phyloP scores from a whole-genome alignment of 2,113 vertebrate species.

The Fregetta grallaria region DNA sequence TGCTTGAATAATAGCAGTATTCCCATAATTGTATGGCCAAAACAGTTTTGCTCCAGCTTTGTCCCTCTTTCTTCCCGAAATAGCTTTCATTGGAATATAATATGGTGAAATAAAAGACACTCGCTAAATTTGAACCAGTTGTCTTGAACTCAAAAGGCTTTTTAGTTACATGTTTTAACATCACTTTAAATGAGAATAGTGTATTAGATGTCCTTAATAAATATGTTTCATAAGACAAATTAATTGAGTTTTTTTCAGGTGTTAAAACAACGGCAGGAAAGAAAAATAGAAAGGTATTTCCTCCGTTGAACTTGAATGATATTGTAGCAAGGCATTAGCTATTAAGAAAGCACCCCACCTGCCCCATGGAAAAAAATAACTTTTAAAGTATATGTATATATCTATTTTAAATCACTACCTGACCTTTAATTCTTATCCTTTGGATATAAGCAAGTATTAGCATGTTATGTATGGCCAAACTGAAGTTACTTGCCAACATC shows the following conservation, averaged over 20 bases:
- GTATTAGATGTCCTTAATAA: neutral
- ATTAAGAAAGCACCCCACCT: neutral
- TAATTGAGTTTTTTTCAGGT: neutral
- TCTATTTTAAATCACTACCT: neutral
- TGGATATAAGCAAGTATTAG: neutral
- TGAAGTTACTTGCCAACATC: neutral
- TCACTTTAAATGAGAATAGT: neutral
- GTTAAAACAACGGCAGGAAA: neutral
- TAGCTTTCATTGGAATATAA: slow-evolving; percentile 6
- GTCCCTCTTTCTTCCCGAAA: slow-evolving; percentile 1
- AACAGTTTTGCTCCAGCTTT: slow-evolving; percentile 24
- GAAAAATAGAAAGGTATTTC: neutral
- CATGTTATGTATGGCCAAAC: neutral
- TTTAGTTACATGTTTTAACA: neutral
- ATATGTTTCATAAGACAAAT: neutral
- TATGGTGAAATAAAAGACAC: neutral
- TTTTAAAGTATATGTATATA: neutral
- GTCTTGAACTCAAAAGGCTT: neutral
- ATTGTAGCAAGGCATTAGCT: neutral
- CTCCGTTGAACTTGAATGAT: neutral
- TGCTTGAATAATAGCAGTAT: slow-evolving; percentile 26
- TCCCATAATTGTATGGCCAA: slow-evolving; percentile 6
- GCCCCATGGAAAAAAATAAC: neutral
- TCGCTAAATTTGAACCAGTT: slow-evolving; percentile 25
- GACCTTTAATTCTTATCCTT: neutral